Evolutionary conservation across 2,888 invertebrate species (phyloP), one percentile per base, ranked within the genome.

Genomic region (Panorpa germanica): DNA sequence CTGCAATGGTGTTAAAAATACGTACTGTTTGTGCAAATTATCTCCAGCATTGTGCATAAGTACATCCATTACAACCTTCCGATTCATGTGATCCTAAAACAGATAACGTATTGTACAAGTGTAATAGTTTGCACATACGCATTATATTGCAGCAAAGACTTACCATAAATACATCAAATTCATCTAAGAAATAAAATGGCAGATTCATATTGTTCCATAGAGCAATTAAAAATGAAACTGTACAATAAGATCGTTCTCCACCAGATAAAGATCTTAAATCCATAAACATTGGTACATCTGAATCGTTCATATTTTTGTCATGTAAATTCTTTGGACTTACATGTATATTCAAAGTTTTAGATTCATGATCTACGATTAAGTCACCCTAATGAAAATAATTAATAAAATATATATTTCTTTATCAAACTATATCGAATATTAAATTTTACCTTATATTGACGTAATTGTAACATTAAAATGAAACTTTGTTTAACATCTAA

Each of bases 161-260:
- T 47, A 82, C 90, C 80, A 95, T 91, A 48, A 85, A 95, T 1
- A 95, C 90, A 47, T 95, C 93, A 49, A 91, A 95, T 61, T 96
- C 95, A 52, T 95, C 95, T 41, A 95, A 61, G 52, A 90, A 74
- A 61, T 78, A 78, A 56, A 96, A 93, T 1, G 96, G 95, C 44
- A 85, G 70, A 45, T 81, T 75, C 45, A 86, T 80, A 39, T 78
- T 77, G 35, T 83, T 77, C 96, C 96, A 96, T 18, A 96, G 62
- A 17, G 93, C 70, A 54, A 93, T 70, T 39, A 96, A 68, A 51
- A 95, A 83, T 19, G 88, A 83, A 7, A 93, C 81, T 0, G 93
- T 95, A n/a, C 88, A 75, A 57, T 81, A 96, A 3, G 90, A 90
- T 33, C 90, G 67, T 59, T 96, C 96, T 4, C 96, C 96, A 21